Conservation (phyloP, 2,113 vertebrate species). For the Lagopus muta region DNA sequence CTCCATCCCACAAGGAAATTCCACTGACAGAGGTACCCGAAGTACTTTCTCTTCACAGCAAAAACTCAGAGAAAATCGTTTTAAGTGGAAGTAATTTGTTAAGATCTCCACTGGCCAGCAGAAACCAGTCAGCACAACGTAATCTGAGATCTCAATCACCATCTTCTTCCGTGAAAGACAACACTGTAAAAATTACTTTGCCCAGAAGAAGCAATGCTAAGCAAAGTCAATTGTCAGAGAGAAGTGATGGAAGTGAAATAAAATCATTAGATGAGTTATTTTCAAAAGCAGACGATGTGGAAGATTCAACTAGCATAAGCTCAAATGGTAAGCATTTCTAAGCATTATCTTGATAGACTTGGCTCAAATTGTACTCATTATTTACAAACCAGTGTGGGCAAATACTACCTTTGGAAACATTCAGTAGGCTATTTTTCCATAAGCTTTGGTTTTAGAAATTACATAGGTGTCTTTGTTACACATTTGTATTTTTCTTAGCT, state of each 20-base stretch:
- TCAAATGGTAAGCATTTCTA: constrained; percentile 73
- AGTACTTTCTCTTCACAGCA: not conserved
- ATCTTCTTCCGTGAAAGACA: not conserved
- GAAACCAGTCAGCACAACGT: not conserved
- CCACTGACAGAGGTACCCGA: constrained; percentile 29
- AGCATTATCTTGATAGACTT: not conserved
- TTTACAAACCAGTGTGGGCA: not conserved
- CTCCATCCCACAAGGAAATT: not conserved
- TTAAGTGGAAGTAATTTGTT: not conserved
- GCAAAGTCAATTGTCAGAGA: constrained; percentile 35
- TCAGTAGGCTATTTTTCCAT: not conserved
- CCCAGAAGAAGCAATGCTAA: not conserved
- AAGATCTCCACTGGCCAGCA: not conserved
- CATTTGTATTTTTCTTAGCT: not conserved
- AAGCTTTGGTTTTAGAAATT: not conserved
- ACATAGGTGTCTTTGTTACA: not conserved
- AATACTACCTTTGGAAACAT: not conserved
- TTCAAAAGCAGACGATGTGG: constrained; percentile 9
- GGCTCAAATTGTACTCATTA: not conserved
- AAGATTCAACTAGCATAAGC: constrained; percentile 65
- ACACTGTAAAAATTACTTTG: not conserved
- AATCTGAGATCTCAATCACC: rapidly evolving
- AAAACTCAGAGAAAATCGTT: not conserved
- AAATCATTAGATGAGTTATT: constrained; percentile 81
- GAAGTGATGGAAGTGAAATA: constrained; percentile 64